A percentile compares a stretch with the other conserved stretches of the same genome.
phyloP scores from a whole-genome alignment of 2,888 invertebrate species.

The Drosophila longiperda region DNA sequence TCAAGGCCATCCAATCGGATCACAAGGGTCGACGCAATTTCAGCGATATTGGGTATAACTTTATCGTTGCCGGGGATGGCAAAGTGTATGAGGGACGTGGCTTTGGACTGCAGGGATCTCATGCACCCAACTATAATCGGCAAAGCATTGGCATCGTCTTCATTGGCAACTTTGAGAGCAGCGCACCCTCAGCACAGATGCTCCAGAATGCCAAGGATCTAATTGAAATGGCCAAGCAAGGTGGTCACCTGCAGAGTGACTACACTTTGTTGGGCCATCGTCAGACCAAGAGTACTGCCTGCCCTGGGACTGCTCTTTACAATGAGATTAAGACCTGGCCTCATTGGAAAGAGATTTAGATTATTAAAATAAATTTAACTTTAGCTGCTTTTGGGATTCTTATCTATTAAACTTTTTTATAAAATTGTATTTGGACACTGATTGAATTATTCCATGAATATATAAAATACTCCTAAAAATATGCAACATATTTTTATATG shows the following conservation, averaged over 20 bases:
- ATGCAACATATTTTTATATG: not conserved
- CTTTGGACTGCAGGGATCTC: conserved; percentile 89
- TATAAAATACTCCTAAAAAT: not conserved
- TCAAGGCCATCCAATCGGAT: conserved; percentile 88
- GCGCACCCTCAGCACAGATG: conserved; percentile 87
- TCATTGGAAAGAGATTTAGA: conserved; percentile 83
- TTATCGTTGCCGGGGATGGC: conserved; percentile 91
- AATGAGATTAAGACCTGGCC: conserved; percentile 88
- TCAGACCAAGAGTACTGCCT: conserved; percentile 87
- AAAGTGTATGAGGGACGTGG: conserved; percentile 90
- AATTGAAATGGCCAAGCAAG: conserved; percentile 87
- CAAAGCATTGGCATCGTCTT: conserved; percentile 89
- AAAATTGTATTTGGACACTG: not conserved
- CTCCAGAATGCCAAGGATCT: conserved; percentile 87
- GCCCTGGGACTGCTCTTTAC: conserved; percentile 88
- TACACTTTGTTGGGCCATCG: conserved; percentile 89
- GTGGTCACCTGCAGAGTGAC: conserved; percentile 86
- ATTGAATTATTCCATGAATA: not conserved
- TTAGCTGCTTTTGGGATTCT: not conserved
- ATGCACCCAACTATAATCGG: conserved; percentile 89
- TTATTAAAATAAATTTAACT: not conserved
- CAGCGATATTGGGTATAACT: conserved; percentile 90
- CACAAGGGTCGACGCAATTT: conserved; percentile 87
- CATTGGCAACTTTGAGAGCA: conserved; percentile 86
- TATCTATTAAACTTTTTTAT: not conserved